A percentile compares a stretch with the other conserved stretches of the same genome.
phyloP scores from a whole-genome alignment of 2,888 invertebrate species.

The Acanthosoma haemorrhoidale region DNA sequence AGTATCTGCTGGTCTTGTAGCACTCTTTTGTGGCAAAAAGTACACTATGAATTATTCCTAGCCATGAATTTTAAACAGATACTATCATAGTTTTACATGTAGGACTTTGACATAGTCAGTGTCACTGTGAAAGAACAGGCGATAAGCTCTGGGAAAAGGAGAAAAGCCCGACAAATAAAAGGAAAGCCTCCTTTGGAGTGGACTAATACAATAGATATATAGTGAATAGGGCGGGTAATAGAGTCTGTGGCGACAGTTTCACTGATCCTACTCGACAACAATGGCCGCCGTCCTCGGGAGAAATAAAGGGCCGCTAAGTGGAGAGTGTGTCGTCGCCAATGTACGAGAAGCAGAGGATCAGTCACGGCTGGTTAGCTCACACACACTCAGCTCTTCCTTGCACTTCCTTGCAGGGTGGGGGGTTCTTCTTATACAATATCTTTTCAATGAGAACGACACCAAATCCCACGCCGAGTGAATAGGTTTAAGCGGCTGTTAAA shows the following conservation, averaged over 20 bases:
- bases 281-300: too few relatives aligned
- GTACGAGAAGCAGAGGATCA: neutral
- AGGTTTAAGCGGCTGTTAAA: neutral
- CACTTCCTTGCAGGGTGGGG: neutral
- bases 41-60: too few relatives aligned
- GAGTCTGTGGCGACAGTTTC: neutral
- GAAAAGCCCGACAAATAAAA: constrained; percentile 1
- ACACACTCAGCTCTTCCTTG: neutral
- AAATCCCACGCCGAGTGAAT: neutral
- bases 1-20: too few relatives aligned
- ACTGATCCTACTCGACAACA: constrained; percentile 2
- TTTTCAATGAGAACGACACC: neutral
- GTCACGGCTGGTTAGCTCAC: constrained; percentile 1
- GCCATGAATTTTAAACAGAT: too few relatives aligned
- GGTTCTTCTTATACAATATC: neutral
- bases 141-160: neutral
- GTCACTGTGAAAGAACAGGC: neutral
- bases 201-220: constrained; percentile 11
- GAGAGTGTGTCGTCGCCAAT: constrained; percentile 11
- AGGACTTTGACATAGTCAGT: neutral
- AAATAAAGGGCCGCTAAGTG: neutral
- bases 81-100: too few relatives aligned
- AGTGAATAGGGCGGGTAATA: constrained; percentile 8
- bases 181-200: neutral
- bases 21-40: too few relatives aligned